Evolutionary conservation across 1,140 invertebrate species (phyloP).

Genomic region (Penaeus vannamei): DNA sequence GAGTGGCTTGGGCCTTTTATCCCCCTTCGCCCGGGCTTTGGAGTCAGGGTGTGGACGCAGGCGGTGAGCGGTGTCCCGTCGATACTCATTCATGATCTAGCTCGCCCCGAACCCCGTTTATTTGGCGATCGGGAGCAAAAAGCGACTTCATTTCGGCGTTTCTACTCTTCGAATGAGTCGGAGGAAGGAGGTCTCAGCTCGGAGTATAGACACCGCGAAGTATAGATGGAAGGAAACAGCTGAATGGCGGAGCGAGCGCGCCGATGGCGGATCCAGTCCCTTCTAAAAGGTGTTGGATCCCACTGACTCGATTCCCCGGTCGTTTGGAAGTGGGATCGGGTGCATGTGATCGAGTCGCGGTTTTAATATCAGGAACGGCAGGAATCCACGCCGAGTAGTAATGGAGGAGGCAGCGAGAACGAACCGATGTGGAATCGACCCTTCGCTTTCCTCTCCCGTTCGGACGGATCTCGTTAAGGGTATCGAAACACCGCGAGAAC

Average conservation of each 20-base stretch:
- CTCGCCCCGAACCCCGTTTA: constrained; percentile 45
- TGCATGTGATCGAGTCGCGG: constrained; percentile 66
- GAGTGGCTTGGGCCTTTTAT: constrained; percentile 57
- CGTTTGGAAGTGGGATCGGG: constrained; percentile 62
- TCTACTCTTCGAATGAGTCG: not conserved
- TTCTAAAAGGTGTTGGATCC: constrained; percentile 65
- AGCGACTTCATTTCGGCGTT: not conserved
- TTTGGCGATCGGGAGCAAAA: not conserved
- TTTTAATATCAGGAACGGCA: constrained; percentile 66
- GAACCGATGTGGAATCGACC: not conserved
- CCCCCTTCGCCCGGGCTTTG: constrained; percentile 43
- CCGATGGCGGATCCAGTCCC: constrained; percentile 1
- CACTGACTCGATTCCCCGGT: constrained; percentile 64
- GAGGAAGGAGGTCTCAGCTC: too few species aligned
- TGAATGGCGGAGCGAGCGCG: not conserved
- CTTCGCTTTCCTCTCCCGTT: not conserved
- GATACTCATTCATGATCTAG: constrained; percentile 65
- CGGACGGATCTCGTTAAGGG: not conserved
- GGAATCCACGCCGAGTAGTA: constrained; percentile 59
- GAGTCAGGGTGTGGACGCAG: constrained; percentile 49
- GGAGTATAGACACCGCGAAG: not conserved
- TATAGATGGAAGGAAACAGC: not conserved
- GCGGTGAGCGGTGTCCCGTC: constrained; percentile 62
- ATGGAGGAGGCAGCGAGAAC: constrained; percentile 55
- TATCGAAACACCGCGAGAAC: not conserved